phyloP scores from a whole-genome alignment of 2,888 invertebrate genomes.

The Synanthedon andrenaeformis region DNA sequence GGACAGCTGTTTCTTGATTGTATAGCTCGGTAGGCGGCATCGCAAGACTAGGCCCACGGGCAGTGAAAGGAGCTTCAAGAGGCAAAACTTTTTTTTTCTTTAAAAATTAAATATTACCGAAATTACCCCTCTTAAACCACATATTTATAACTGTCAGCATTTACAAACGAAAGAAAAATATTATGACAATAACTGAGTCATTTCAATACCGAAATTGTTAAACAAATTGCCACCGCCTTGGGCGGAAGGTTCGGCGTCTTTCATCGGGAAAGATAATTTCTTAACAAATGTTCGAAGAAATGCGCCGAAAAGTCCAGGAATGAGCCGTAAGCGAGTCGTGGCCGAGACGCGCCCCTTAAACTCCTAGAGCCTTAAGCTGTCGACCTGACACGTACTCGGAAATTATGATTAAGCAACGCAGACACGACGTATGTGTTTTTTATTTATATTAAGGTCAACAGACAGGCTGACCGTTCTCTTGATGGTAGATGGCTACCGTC shows the following conservation, averaged over 20 bases:
- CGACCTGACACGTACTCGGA: not conserved
- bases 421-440: no score
- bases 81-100: no score
- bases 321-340: constrained; percentile 27
- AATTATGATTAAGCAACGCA: no score
- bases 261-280: not conserved
- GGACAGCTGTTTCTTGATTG: no score
- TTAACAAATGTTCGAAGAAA: not conserved
- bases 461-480: no score
- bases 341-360: constrained; percentile 13
- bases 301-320: constrained; percentile 22
- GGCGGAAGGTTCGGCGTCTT: not conserved
- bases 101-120: no score
- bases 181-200: not conserved
- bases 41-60: no score
- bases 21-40: no score
- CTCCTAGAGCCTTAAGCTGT: constrained; percentile 6
- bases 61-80: no score
- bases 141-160: not conserved
- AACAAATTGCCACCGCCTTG: not conserved
- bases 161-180: not conserved
- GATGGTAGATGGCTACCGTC: no score
- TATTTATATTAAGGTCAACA: no score
- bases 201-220: not conserved
- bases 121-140: no score